A percentile compares a stretch with the other conserved stretches of the same genome.
Evolutionary conservation across 2,113 vertebrate genomes (phyloP).

Genomic region (Eira barbara): DNA sequence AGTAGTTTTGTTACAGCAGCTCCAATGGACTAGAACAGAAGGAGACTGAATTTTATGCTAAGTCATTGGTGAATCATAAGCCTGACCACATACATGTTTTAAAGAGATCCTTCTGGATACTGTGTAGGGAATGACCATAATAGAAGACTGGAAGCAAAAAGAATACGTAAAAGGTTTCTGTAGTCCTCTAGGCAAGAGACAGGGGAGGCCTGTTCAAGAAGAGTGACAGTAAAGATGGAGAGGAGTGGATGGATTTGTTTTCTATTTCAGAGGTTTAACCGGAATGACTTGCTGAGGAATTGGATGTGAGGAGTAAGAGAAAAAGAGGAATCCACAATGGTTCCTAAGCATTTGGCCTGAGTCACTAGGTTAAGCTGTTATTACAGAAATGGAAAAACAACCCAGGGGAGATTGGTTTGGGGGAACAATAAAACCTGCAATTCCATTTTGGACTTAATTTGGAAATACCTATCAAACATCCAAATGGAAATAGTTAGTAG

Average conservation of each 20-base stretch:
- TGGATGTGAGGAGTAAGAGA: constrained; percentile 18
- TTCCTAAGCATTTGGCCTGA: constrained; percentile 5
- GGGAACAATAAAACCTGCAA: constrained; percentile 25
- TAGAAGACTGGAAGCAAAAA: background rate
- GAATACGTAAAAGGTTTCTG: background rate
- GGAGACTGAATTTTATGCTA: background rate
- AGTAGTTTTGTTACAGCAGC: background rate
- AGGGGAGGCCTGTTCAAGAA: background rate
- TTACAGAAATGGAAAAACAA: constrained; percentile 1
- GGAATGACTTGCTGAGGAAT: background rate
- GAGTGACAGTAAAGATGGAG: background rate
- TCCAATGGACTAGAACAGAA: background rate
- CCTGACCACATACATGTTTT: background rate
- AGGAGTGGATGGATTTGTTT: background rate
- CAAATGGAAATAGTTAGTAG: background rate
- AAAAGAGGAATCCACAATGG: background rate
- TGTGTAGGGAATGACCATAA: background rate
- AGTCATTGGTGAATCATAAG: background rate
- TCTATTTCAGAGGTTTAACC: constrained; percentile 10
- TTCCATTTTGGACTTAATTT: constrained; percentile 54
- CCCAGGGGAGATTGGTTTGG: background rate
- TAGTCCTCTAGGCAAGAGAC: background rate
- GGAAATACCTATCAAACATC: constrained; percentile 5
- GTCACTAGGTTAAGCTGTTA: background rate
- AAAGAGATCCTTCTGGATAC: background rate